Evolutionary conservation across 2,113 vertebrate species (phyloP), one percentile per base, ranked within the genome.

Genomic region (Dipodomys merriami): DNA sequence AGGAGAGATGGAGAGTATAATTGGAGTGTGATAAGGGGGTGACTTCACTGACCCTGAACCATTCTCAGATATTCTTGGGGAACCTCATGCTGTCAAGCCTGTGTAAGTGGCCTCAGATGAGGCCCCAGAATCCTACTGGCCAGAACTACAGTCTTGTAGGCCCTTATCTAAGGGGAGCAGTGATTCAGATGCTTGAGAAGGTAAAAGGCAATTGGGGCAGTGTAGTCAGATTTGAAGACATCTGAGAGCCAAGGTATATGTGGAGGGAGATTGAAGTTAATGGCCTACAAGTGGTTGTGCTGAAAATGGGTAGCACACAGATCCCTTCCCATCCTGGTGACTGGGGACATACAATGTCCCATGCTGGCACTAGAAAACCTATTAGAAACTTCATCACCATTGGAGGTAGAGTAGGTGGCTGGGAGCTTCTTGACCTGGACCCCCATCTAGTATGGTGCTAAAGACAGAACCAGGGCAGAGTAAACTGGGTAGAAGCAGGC

Each of bases 361-460:
- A 18, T 49, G 80, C 85, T 80, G 44, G 30, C 60, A 5, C 68
- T 49, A 16, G 19, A 29, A 33, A 30, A 10, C 30, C 74, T n/a
- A 12, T 9, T 62, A 49, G 67, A 27, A 72, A 30, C 13, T 62
- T 82, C 33, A 13, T 57, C 19, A 67, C 7, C 20, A 18, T 8
- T 20, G 0, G 2, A 49, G 20, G 7, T 33, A 29, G 49, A 30
- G 29, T 5, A 2, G 1, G 23, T 1, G 2, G 6, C 39, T 5
- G 25, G n/a, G 9, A 64, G 49, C 46, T 46, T n/a, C n/a, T 53
- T 60, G 10, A 78, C 30, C 11, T 25, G 19, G 64, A 46, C 20
- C 64, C 64, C 88, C 10, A 1, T 33, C 78, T 22, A 33, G 68
- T 2, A 1, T 30, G 7, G 13, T 18, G 13, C 80, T 62, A 30